phyloP scores from a whole-genome alignment of 2,888 invertebrate genomes.

The Hypselothyrea guttata region DNA sequence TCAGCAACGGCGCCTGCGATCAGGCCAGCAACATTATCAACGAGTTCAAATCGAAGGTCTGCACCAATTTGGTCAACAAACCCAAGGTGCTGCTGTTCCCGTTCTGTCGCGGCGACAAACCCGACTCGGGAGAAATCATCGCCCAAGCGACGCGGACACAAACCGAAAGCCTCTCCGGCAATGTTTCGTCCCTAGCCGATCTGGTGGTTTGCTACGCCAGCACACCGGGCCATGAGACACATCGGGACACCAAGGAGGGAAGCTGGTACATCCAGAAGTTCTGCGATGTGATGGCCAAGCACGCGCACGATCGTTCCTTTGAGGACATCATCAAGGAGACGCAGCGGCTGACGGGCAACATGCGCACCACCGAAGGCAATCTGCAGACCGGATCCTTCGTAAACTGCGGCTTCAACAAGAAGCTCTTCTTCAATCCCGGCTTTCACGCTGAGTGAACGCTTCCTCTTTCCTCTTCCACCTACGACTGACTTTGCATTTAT shows the following conservation, averaged over 20 bases:
- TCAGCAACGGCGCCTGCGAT: constrained; percentile 84
- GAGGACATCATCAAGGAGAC: constrained; percentile 87
- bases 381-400: constrained; percentile 86
- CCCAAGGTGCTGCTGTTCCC: constrained; percentile 90
- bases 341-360: constrained; percentile 82
- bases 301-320: constrained; percentile 86
- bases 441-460: constrained; percentile 41
- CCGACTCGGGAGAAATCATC: constrained; percentile 71
- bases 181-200: constrained; percentile 83
- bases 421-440: constrained; percentile 87
- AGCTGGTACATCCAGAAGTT: constrained; percentile 89
- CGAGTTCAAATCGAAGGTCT: constrained; percentile 84
- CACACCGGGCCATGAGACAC: constrained; percentile 83
- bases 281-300: constrained; percentile 86
- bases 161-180: constrained; percentile 31
- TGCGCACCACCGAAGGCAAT: constrained; percentile 76
- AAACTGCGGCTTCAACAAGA: constrained; percentile 86
- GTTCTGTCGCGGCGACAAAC: constrained; percentile 84
- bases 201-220: constrained; percentile 87
- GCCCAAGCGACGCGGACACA: background rate
- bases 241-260: constrained; percentile 85
- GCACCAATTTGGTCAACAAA: constrained; percentile 84
- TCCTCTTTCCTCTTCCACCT: too few relatives aligned
- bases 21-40: constrained; percentile 84
- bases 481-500: too few relatives aligned